A percentile compares a stretch with the other conserved stretches of the same genome.
Conservation (phyloP, 2,888 invertebrate genomes). For the Neoascia interrupta region DNA sequence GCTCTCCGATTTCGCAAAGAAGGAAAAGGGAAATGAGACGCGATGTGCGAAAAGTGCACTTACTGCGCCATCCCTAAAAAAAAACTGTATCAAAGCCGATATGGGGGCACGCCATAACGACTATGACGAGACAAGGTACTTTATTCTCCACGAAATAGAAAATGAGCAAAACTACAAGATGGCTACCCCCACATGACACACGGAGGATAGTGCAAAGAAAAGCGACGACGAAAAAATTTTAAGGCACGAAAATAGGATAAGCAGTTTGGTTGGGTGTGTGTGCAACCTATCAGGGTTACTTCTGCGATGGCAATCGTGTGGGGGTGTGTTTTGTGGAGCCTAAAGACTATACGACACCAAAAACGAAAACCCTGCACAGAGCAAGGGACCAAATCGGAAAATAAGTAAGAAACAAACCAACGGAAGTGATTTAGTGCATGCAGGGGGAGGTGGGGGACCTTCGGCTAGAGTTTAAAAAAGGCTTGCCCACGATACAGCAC, state of each 20-base stretch:
- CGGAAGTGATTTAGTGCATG: constrained; percentile 38
- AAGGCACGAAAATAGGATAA: not conserved
- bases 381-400: not conserved
- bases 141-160: not conserved
- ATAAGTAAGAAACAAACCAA: not conserved
- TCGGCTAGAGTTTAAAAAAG: too few relatives aligned
- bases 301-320: not conserved
- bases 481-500: not conserved
- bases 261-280: not conserved
- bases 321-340: not conserved
- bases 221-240: not conserved
- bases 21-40: constrained; percentile 12
- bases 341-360: constrained; percentile 5
- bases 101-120: not conserved
- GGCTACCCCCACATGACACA: too few relatives aligned
- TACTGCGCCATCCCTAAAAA: not conserved
- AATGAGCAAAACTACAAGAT: not conserved
- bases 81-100: constrained; percentile 3
- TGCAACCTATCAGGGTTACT: not conserved
- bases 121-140: constrained; percentile 29
- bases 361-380: constrained; percentile 10
- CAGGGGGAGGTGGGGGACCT: too few relatives aligned
- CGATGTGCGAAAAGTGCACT: constrained; percentile 8
- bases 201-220: not conserved
- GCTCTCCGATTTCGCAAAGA: not conserved